Evolutionary conservation across 2,113 vertebrate species (phyloP).

Genomic region (Halcyon malimbica): DNA sequence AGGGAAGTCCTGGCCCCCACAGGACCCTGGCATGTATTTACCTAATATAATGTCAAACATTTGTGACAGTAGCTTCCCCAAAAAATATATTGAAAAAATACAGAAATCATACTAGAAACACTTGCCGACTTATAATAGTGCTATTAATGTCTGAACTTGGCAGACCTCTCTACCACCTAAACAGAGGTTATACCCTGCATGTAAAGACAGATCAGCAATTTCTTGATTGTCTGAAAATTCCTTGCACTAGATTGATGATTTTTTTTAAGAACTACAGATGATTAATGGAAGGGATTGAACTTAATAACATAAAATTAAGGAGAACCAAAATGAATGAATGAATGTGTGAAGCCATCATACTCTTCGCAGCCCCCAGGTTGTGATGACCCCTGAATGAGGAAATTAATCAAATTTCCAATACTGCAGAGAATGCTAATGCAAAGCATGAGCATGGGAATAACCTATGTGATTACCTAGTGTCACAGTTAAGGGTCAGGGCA

Average conservation of each 20-base stretch:
- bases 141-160: not conserved
- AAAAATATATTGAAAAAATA: not conserved
- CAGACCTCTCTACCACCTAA: not conserved
- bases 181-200: not conserved
- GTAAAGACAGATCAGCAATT: not conserved
- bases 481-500: no score
- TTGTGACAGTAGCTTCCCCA: accelerated
- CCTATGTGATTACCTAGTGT: not conserved
- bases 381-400: not conserved
- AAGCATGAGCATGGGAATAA: not conserved
- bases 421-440: not conserved
- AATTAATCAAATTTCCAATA: not conserved
- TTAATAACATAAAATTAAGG: not conserved
- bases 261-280: not conserved
- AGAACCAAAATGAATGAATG: not conserved
- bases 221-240: not conserved
- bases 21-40: accelerated
- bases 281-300: not conserved
- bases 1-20: accelerated
- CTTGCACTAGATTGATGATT: not conserved
- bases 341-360: not conserved
- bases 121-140: not conserved
- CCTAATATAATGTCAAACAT: not conserved
- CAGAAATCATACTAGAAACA: not conserved
- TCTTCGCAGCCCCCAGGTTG: not conserved